Base-by-base conservation (phyloP, 2,797 vertebrate species). In the Kryptopterus vitreolus region DNA sequence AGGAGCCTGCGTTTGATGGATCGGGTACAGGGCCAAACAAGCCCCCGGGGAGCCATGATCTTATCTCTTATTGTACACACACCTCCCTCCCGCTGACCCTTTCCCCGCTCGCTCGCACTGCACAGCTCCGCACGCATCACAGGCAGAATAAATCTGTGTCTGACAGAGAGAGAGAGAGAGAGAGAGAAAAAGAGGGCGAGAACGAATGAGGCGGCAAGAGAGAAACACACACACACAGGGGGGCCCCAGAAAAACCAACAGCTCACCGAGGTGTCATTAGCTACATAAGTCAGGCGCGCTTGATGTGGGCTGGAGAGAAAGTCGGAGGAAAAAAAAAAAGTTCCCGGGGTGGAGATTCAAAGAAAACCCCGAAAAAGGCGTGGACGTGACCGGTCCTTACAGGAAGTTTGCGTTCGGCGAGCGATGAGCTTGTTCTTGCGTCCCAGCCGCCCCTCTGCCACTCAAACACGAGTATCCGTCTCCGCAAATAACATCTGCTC, bases 111-210 rank as follows among this genome's bases (percentile, higher is more conserved):
- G 84, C 91, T 88, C 91, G 85, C 90, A 89, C 90, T 86, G 83
- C 89, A 80, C 78, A 69, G 89, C 93, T 91, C 92, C 90, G 90
- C 91, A 92, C 88, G 88, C 92, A 92, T 94, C 93, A 93, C 92
- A 95, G 92, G 89, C 86, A 92, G 95, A 94, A 98, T 98, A 96
- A 96, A 98, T 98, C 97, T 97, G 91, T 94, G 94, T 95, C 95
- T 94, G 93, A 93, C 92, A 91, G 89, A 87, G 53, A 71, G 76
- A 35, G 62, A 52, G 61, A 72, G 76, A 76, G 65, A 69, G 50
- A 78, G 52, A 59, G 70, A 81, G 71, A 13, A 83, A 79, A 77
- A 85, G 83, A 83, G 48, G 82, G 55, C 52, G 79, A 61, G 74
- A 57, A 78, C 72, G 81, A 83, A 81, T 80, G 82, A 81, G 85